Conservation (phyloP, 2,797 vertebrate species). For the Microtus californicus region DNA sequence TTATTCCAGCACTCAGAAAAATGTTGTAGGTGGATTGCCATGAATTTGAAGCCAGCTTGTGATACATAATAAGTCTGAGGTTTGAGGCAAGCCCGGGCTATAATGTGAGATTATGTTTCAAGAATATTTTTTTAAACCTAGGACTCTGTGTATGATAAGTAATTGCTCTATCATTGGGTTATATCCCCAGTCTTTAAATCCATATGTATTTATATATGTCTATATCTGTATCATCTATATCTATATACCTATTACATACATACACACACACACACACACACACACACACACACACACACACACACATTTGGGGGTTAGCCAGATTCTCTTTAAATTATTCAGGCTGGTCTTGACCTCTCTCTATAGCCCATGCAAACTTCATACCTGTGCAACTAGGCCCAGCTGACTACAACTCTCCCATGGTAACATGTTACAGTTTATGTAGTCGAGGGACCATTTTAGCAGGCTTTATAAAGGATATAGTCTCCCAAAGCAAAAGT, state of each 20-base stretch:
- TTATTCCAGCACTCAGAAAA: not conserved
- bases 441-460: not conserved
- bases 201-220: not conserved
- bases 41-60: not conserved
- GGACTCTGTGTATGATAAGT: not conserved
- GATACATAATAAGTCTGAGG: not conserved
- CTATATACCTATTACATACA: not conserved
- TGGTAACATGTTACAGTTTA: not conserved
- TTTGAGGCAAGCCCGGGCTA: not conserved
- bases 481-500: slow-evolving; percentile 17
- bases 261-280: no score
- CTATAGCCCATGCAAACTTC: not conserved
- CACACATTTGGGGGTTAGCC: not conserved
- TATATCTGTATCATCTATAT: not conserved
- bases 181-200: not conserved
- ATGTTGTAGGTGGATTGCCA: not conserved
- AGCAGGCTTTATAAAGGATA: not conserved
- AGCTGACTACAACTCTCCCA: not conserved
- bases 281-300: no score
- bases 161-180: not conserved
- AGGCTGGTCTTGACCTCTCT: not conserved
- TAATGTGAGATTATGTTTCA: not conserved
- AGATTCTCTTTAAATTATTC: not conserved
- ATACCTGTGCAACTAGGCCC: not conserved
- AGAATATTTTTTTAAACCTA: not conserved